A percentile compares a stretch with the other conserved stretches of the same genome.
These are phyloP conservation scores for Andricus grossulariae DNA, from an alignment of 1,140 invertebrate species.

Conservation along the genomic window DNA sequence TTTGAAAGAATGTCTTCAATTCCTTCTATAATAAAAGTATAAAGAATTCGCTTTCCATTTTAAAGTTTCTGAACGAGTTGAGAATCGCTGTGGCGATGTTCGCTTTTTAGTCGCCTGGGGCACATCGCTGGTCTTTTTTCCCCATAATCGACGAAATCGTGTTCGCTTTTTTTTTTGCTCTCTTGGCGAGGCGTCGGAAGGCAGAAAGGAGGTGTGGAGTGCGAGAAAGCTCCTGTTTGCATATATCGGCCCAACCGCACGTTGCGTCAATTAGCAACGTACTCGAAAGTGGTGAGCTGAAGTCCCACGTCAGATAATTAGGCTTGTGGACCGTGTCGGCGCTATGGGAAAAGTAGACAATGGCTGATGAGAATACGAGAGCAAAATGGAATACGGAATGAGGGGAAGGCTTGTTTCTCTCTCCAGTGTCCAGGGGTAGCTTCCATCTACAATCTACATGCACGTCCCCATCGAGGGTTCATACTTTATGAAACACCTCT, in stretches of 20 bases:
- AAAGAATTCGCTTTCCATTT: too few relatives aligned
- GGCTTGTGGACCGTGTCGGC: constrained; percentile 51
- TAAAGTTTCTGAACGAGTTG: background rate
- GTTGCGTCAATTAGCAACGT: constrained; percentile 50
- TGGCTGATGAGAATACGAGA: constrained; percentile 64
- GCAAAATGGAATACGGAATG: constrained; percentile 73
- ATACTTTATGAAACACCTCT: constrained; percentile 56
- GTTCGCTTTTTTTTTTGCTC: constrained; percentile 26
- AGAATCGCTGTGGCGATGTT: background rate
- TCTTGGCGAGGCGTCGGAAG: background rate
- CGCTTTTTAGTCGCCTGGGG: constrained; percentile 5
- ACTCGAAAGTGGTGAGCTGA: constrained; percentile 45
- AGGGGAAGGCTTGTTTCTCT: constrained; percentile 60
- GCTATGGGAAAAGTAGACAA: constrained; percentile 62
- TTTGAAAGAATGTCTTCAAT: too few relatives aligned
- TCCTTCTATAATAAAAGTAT: too few relatives aligned
- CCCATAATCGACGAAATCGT: constrained; percentile 19
- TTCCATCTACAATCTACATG: constrained; percentile 41
- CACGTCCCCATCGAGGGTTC: constrained; percentile 51
- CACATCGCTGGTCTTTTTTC: background rate
- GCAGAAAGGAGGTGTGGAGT: background rate
- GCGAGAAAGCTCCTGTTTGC: constrained; percentile 22
- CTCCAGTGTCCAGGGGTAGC: constrained; percentile 41
- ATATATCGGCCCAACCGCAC: constrained; percentile 17
- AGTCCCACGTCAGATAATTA: constrained; percentile 62